Percentiles rank a stretch among this genome's conserved stretches.
Conservation (phyloP, 2,888 invertebrate genomes). For the Cantharis nigra region DNA sequence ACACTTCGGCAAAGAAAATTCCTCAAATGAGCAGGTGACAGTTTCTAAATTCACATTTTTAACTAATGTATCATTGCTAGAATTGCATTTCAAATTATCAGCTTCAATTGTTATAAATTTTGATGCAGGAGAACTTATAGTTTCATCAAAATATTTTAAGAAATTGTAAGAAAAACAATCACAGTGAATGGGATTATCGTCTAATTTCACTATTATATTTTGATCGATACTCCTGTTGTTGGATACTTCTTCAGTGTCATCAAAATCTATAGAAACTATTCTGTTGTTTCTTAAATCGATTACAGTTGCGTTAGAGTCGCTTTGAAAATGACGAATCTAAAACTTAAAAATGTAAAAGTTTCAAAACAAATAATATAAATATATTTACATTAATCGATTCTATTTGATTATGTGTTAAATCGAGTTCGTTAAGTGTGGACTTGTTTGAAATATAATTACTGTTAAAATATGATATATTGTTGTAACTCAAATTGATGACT, state of each 20-base stretch:
- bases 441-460: background rate
- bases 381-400: background rate
- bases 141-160: slow-evolving; percentile 58
- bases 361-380: background rate
- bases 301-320: background rate
- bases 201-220: slow-evolving; percentile 52
- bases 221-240: background rate
- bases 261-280: slow-evolving; percentile 55
- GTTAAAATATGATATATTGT: background rate
- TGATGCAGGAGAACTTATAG: slow-evolving; percentile 47
- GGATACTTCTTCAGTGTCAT: slow-evolving; percentile 38
- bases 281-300: slow-evolving; percentile 70
- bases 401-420: background rate
- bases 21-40: slow-evolving; percentile 53
- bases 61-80: slow-evolving; percentile 38
- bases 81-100: slow-evolving; percentile 54
- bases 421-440: background rate
- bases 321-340: background rate
- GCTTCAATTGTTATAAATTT: slow-evolving; percentile 30
- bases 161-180: slow-evolving; percentile 64
- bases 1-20: slow-evolving; percentile 50
- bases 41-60: slow-evolving; percentile 52
- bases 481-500: background rate
- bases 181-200: slow-evolving; percentile 66
- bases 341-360: background rate